Conservation (phyloP, 1,140 invertebrate genomes). For the Bombus affinis region DNA sequence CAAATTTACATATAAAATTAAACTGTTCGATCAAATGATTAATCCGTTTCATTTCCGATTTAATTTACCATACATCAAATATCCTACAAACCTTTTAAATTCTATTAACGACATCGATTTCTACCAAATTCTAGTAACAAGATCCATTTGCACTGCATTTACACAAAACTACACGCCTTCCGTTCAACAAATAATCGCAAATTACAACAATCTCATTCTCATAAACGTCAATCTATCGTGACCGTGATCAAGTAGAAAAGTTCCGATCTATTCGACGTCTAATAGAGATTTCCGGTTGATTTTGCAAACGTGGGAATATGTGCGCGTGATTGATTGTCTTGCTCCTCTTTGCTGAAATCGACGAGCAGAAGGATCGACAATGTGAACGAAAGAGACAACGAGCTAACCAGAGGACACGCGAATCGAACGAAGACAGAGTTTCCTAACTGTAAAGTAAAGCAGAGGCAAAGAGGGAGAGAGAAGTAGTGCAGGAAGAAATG, state of each 20-base stretch:
- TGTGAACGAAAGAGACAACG: neutral
- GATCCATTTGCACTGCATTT: neutral
- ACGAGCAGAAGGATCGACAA: neutral
- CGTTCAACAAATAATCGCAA: no score
- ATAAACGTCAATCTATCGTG: neutral
- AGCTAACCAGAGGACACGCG: neutral
- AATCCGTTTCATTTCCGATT: neutral
- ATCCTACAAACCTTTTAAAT: neutral
- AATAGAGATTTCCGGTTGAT: slow-evolving; percentile 71
- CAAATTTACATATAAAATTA: neutral
- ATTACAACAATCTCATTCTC: neutral
- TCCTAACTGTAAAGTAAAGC: neutral
- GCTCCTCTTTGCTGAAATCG: neutral
- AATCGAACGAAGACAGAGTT: neutral
- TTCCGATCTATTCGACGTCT: slow-evolving; percentile 27
- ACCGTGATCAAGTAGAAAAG: slow-evolving; percentile 7
- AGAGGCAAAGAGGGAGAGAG: no score
- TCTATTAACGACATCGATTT: neutral
- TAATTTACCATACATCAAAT: neutral
- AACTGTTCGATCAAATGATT: no score
- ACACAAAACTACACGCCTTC: neutral
- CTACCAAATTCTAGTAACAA: neutral
- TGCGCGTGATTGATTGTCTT: slow-evolving; percentile 66
- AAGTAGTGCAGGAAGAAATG: slow-evolving; percentile 17
- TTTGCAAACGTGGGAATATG: slow-evolving; percentile 62